Conservation (phyloP, 2,888 invertebrate species). For the Aphodius granarius region DNA sequence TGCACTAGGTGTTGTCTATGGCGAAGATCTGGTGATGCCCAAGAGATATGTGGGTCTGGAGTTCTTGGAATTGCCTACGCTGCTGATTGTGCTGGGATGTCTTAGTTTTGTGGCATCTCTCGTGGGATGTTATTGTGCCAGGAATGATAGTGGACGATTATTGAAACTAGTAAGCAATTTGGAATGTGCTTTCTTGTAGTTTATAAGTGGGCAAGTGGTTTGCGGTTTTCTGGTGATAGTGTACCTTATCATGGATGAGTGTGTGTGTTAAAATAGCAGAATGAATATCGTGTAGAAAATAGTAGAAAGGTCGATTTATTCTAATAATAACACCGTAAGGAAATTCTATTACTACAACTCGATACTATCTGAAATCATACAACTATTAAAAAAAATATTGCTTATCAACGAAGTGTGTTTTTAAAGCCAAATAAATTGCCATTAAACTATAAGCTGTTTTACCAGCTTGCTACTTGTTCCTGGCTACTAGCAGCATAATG, state of each 20-base stretch:
- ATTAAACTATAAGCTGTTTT: too few relatives aligned
- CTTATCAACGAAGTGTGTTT: too few relatives aligned
- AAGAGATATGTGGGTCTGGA: constrained; percentile 36
- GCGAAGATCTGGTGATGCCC: constrained; percentile 38
- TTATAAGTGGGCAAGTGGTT: not conserved
- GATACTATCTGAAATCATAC: too few relatives aligned
- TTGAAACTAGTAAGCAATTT: constrained; percentile 35
- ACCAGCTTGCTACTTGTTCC: too few relatives aligned
- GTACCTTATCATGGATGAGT: not conserved
- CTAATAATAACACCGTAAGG: too few relatives aligned
- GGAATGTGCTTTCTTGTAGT: not conserved
- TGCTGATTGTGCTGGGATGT: constrained; percentile 67
- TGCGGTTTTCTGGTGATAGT: not conserved
- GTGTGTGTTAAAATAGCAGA: not conserved
- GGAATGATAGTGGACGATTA: constrained; percentile 35
- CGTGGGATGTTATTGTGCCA: constrained; percentile 40
- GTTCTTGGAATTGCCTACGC: constrained; percentile 59
- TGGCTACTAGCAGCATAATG: too few relatives aligned
- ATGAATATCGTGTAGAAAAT: not conserved
- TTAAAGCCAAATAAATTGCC: too few relatives aligned
- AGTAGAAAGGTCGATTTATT: not conserved
- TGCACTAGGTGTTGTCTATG: constrained; percentile 39
- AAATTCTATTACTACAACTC: too few relatives aligned
- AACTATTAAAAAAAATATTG: too few relatives aligned
- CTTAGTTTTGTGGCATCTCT: constrained; percentile 54